Evolutionary conservation across 1,140 invertebrate species (phyloP), one percentile per base, ranked within the genome.

Genomic region (Carposina sasakii): DNA sequence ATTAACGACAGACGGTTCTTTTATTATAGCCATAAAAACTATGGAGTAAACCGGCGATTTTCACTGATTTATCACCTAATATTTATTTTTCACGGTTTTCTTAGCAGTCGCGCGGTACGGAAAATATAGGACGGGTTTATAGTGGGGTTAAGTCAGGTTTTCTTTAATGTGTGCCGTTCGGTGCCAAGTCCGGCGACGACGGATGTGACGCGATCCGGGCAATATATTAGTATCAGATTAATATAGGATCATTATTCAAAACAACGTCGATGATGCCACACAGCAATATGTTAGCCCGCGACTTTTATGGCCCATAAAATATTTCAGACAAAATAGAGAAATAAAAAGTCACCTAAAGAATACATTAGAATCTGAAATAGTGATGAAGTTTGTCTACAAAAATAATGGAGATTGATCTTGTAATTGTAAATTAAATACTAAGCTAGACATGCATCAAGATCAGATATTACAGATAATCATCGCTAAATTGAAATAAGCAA

Each of bases 61-160:
- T 67, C 63, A 60, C 62, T 69, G 73, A 81, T 81, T 75, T 83
- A 78, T 73, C 60, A 63, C 45, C 57, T 56, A 74, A 74, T 78
- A 81, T 82, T 79, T 83, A 71, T 78, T 83, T 77, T 83, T 76
- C 78, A 77, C 70, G 71, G 69, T 73, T 74, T 74, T 76, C 67
- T 66, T 67, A 60, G 52, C 59, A n/a, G n/a, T n/a, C n/a, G n/a
- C n/a, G n/a, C 55, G 41, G 41, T 53, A 50, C 45, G 62, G 66
- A n/a, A 77, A 75, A 79, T 63, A 71, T 67, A 74, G 53, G 52
- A 60, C 61, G 43, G 54, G 54, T 67, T 71, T 63, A 67, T 48
- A 48, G 54, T 60, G 40, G 51, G 56, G 50, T n/a, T n/a, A 67
- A 66, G 63, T 43, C 45, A 52, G 43, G 47, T 60, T 57, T 54